phyloP scores from a whole-genome alignment of 2,113 vertebrate species.

The Sceloporus undulatus region DNA sequence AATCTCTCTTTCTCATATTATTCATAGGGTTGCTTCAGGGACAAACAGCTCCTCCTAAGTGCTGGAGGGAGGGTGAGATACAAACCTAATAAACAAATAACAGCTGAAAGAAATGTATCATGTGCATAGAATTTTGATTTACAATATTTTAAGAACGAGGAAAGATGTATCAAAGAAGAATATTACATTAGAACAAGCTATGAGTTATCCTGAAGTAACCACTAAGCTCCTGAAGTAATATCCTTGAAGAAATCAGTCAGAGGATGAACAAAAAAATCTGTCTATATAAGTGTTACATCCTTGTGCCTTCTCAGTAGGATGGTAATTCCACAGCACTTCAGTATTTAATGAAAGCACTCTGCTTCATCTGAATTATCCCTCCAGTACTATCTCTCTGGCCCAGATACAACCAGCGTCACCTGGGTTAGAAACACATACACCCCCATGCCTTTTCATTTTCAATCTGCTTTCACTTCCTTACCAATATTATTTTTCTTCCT shows the following conservation, averaged over 20 bases:
- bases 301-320: too few relatives aligned
- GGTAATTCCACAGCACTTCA: accelerated
- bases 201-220: accelerated
- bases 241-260: accelerated
- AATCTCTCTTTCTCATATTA: neutral
- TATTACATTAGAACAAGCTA: neutral
- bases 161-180: neutral
- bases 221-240: neutral
- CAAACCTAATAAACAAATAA: neutral
- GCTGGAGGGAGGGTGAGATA: neutral
- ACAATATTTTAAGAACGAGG: neutral
- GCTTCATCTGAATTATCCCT: too few relatives aligned
- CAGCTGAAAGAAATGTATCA: neutral
- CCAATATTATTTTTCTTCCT: too few relatives aligned
- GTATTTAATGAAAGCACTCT: neutral
- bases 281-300: neutral
- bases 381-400: too few relatives aligned
- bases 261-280: neutral
- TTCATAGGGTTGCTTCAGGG: neutral
- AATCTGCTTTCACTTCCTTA: too few relatives aligned
- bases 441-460: too few relatives aligned
- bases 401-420: too few relatives aligned
- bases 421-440: too few relatives aligned
- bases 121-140: neutral
- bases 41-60: neutral